Conservation (phyloP, 2,888 invertebrate species). For the Amphipyra tragopoginis region DNA sequence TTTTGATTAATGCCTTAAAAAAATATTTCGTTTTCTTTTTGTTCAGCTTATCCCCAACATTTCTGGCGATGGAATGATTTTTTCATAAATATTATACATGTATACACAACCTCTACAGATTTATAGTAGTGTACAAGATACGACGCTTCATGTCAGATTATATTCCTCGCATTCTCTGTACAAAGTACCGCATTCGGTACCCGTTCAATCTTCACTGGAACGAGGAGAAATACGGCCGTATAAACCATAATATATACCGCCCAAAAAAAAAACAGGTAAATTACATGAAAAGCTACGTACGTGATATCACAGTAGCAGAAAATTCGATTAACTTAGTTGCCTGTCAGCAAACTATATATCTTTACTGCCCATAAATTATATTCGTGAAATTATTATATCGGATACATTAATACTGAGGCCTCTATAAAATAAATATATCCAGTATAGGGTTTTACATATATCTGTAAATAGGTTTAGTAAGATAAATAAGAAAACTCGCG, state of each 20-base stretch:
- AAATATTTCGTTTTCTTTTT: neutral
- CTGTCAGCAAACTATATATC: constrained; percentile 78
- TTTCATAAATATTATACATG: constrained; percentile 60
- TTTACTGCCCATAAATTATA: constrained; percentile 75
- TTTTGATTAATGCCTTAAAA: too few relatives aligned
- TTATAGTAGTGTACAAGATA: constrained; percentile 54
- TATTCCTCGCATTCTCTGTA: constrained; percentile 63
- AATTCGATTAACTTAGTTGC: constrained; percentile 81
- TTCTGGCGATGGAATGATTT: constrained; percentile 5
- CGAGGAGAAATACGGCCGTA: constrained; percentile 81
- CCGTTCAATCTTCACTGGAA: constrained; percentile 79
- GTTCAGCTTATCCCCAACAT: neutral
- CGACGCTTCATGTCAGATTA: constrained; percentile 60
- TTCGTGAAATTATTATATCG: constrained; percentile 70
- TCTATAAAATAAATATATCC: constrained; percentile 54
- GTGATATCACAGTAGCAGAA: constrained; percentile 81
- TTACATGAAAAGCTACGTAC: constrained; percentile 75
- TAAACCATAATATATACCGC: constrained; percentile 75
- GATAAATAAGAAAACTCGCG: constrained; percentile 32
- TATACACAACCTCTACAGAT: constrained; percentile 45
- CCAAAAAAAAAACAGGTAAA: constrained; percentile 78
- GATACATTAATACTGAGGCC: constrained; percentile 67
- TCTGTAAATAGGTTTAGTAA: constrained; percentile 39
- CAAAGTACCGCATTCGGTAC: constrained; percentile 73
- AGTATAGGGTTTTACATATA: constrained; percentile 35